A percentile compares a stretch with the other conserved stretches of the same genome.
Evolutionary conservation across 1,140 invertebrate species (phyloP).

Genomic region (Diuraphis noxia): DNA sequence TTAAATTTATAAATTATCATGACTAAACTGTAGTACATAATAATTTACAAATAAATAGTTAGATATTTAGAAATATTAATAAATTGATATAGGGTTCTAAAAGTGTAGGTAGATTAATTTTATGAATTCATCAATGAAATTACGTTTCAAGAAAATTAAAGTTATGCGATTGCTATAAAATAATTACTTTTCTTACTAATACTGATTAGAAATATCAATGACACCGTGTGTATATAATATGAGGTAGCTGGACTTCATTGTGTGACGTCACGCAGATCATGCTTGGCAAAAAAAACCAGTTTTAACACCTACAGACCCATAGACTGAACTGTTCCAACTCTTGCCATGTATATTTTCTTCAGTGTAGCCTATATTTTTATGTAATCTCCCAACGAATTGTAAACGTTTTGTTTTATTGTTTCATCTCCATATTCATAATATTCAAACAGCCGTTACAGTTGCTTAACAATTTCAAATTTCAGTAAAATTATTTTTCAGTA

Average conservation of each 20-base stretch:
- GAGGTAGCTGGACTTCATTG: constrained; percentile 8
- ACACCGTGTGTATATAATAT: not conserved
- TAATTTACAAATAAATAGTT: not conserved
- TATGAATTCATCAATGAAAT: not conserved
- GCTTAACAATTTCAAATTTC: not conserved
- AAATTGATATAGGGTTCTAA: not conserved
- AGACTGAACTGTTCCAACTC: constrained; percentile 4
- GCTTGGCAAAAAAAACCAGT: constrained; percentile 48
- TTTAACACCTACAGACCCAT: constrained; percentile 42
- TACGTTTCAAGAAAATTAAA: not conserved
- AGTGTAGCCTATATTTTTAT: not conserved
- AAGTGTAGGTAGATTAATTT: not conserved
- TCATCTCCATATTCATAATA: not conserved
- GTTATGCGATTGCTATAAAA: not conserved
- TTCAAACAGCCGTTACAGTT: constrained; percentile 16
- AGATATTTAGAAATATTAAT: not conserved
- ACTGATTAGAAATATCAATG: not conserved
- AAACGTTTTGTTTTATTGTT: not conserved
- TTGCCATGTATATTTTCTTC: not conserved
- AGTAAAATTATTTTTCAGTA: not conserved
- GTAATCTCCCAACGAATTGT: constrained; percentile 20
- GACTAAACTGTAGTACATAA: not conserved
- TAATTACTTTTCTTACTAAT: not conserved
- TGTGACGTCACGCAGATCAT: constrained; percentile 18
- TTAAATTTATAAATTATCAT: not conserved